Evolutionary conservation across 2,113 vertebrate species (phyloP), one percentile per base, ranked within the genome.

Genomic region (Nothoprocta pentlandii): DNA sequence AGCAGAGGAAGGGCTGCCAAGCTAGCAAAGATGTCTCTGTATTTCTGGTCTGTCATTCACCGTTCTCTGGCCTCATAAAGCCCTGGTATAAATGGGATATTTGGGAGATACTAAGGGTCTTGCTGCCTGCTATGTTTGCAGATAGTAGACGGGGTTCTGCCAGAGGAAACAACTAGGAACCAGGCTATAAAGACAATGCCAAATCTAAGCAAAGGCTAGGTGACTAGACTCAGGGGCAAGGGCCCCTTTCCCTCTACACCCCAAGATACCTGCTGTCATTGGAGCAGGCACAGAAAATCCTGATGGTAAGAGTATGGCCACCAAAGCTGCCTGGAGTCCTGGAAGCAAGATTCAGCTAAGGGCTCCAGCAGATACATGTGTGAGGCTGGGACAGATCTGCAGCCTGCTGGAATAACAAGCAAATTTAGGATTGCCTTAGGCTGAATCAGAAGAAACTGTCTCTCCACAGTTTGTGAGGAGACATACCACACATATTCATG

Each of bases 301-400:
- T 67, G 34, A 10, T 3, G 19, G 19, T 61, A 30, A 16, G 56
- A 80, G 44, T 10, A 36, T 6, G 25, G 47, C n/a, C 68, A 70
- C 34, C 16, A 56, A 56, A 56, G 16, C 47, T 36, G 59, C 34
- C 59, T 23, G 23, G 47, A n/a, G 34, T 12, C n/a, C 68, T 70
- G 16, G 7, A 17, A 25, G 16, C 21, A 54, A 25, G 41, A 34
- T 49, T 75, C 41, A 56, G 39, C 16, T 80, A 53, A 61, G 0
- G 36, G 49, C 16, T 9, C 4, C 20, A 61, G 30, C 1, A 0
- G 44, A 36, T 25, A 8, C 5, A 19, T 12, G 25, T 2, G 1
- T 54, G 34, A 85, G 51, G 34, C 41, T 62, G 30, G 30, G 41
- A 26, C 21, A 49, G 75, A 94, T 6, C 22, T 34, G 34, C 32